Conservation (phyloP, 2,113 vertebrate species). For the Callorhinus ursinus region DNA sequence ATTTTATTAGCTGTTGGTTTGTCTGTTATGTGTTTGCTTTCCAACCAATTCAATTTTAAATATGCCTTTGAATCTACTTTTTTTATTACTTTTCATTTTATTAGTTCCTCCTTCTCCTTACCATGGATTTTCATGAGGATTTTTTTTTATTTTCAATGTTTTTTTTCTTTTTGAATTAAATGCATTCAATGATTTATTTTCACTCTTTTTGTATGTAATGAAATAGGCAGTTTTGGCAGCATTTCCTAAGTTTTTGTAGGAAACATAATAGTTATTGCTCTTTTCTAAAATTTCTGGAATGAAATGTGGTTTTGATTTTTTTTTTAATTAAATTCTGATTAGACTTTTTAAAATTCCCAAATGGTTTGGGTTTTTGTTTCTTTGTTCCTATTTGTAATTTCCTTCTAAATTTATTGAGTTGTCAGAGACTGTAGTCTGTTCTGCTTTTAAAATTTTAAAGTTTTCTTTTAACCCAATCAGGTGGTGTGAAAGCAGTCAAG, state of each 20-base stretch:
- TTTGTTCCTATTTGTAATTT: background rate
- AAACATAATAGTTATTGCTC: background rate
- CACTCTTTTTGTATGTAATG: background rate
- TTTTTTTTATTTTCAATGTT: background rate
- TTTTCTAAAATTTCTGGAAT: constrained; percentile 40
- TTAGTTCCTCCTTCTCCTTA: background rate
- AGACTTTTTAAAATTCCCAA: background rate
- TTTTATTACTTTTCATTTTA: background rate
- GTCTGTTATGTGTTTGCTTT: background rate
- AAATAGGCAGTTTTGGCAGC: background rate
- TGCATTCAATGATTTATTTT: constrained; percentile 26
- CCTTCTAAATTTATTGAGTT: background rate
- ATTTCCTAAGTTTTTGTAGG: constrained; percentile 23
- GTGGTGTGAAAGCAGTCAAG: background rate
- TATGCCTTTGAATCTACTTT: background rate
- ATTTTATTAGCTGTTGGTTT: background rate
- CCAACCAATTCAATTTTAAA: background rate
- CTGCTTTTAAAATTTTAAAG: constrained; percentile 29
- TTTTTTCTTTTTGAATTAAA: constrained; percentile 30
- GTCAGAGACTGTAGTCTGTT: background rate
- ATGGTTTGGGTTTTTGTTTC: constrained; percentile 3
- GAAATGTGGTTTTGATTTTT: constrained; percentile 13
- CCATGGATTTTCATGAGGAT: background rate
- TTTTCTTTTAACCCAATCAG: background rate
- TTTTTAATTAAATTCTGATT: constrained; percentile 9